phyloP scores from a whole-genome alignment of 92 coral and sea anemone species.

The Paramuricea clavata region DNA sequence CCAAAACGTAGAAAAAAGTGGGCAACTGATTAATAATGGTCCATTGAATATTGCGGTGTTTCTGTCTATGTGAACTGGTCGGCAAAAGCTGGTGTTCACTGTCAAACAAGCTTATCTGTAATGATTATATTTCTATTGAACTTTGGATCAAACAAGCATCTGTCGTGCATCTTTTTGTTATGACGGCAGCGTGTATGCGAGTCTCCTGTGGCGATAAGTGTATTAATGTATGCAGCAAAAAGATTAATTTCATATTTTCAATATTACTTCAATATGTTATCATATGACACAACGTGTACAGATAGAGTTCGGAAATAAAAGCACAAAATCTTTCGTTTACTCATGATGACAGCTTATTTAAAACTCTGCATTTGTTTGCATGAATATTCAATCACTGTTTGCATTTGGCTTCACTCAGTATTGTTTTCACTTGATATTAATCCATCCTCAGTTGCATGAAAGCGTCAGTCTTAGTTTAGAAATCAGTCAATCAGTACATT shows the following conservation, averaged over 20 bases:
- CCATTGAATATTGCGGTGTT: too few relatives aligned
- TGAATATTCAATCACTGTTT: not conserved
- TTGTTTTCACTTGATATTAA: not conserved
- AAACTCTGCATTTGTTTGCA: not conserved
- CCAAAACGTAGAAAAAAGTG: too few relatives aligned
- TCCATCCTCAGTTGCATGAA: not conserved
- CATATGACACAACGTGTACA: not conserved
- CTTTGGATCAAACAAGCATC: conserved; percentile 7
- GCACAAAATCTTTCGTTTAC: not conserved
- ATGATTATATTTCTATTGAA: not conserved
- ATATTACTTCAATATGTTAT: not conserved
- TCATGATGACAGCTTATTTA: not conserved
- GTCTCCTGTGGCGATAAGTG: conserved; percentile 14
- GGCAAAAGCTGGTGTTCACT: not conserved
- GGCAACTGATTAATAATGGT: too few relatives aligned
- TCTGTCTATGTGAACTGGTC: not conserved
- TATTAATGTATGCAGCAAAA: not conserved
- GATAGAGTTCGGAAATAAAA: not conserved
- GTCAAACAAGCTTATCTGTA: conserved; percentile 9
- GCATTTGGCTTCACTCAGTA: not conserved
- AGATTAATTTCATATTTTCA: not conserved
- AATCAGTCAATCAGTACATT: too few relatives aligned
- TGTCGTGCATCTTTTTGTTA: not conserved
- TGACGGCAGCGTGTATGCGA: not conserved
- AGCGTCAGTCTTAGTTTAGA: too few relatives aligned